Conservation (phyloP, 1,140 invertebrate genomes). For the Cardiocondyla obscurior region DNA sequence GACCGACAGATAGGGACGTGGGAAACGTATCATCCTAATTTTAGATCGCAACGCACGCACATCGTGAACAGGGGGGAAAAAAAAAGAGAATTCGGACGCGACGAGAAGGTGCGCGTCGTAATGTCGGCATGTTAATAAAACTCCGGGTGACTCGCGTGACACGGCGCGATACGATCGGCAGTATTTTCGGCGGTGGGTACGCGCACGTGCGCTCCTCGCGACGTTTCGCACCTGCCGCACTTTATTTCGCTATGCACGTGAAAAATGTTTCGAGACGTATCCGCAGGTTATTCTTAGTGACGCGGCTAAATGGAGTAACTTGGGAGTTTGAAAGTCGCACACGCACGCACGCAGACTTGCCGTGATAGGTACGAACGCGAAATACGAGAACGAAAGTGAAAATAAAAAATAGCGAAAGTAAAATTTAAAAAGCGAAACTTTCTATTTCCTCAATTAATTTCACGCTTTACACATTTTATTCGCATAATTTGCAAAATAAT, state of each 20-base stretch:
- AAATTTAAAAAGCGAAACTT: not conserved
- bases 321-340: not conserved
- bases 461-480: not conserved
- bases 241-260: constrained; percentile 30
- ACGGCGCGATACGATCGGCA: constrained; percentile 52
- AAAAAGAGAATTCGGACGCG: not conserved
- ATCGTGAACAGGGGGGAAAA: constrained; percentile 28
- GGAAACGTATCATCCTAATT: constrained; percentile 57
- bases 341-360: not conserved
- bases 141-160: constrained; percentile 62
- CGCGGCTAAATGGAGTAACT: not conserved
- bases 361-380: constrained; percentile 15
- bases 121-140: constrained; percentile 62
- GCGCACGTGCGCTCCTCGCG: constrained; percentile 32
- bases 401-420: constrained; percentile 16
- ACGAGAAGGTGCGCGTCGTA: constrained; percentile 12
- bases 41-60: not conserved
- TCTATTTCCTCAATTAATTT: constrained; percentile 3
- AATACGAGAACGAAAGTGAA: constrained; percentile 47
- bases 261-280: constrained; percentile 42
- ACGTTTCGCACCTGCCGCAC: constrained; percentile 6
- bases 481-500: not conserved
- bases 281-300: constrained; percentile 4
- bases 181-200: constrained; percentile 54
- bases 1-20: constrained; percentile 53